A percentile compares a stretch with the other conserved stretches of the same genome.
phyloP scores from a whole-genome alignment of 2,797 vertebrate species.

The Enteromius afrohamiltoni region DNA sequence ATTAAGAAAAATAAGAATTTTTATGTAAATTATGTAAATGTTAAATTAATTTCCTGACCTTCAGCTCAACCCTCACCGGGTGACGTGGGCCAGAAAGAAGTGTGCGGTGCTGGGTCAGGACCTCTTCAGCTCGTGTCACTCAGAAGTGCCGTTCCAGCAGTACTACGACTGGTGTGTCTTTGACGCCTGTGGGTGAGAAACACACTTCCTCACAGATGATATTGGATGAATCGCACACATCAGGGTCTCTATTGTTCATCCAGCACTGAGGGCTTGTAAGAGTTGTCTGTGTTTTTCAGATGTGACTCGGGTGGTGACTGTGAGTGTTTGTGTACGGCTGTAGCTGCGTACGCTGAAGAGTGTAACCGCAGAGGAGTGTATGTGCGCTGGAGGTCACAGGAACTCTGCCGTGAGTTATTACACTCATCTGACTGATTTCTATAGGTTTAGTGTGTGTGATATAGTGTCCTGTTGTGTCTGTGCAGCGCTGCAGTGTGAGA shows the following conservation, averaged over 20 bases:
- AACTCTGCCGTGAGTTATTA: slow-evolving; percentile 83
- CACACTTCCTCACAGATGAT: neutral
- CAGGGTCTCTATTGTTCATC: neutral
- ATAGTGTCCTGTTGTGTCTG: neutral
- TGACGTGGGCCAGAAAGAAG: slow-evolving; percentile 82
- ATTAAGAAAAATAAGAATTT: neutral
- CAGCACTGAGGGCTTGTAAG: neutral
- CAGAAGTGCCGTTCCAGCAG: slow-evolving; percentile 83
- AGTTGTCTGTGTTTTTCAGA: slow-evolving; percentile 67
- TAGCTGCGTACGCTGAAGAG: slow-evolving; percentile 86
- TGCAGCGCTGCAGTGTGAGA: slow-evolving; percentile 89
- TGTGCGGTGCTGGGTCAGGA: slow-evolving; percentile 81
- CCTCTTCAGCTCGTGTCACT: slow-evolving; percentile 81
- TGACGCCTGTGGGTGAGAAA: slow-evolving; percentile 88
- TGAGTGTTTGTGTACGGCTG: slow-evolving; percentile 90
- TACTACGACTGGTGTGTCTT: slow-evolving; percentile 91
- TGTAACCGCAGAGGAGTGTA: slow-evolving; percentile 81
- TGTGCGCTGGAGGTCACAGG: slow-evolving; percentile 89
- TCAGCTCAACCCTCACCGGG: slow-evolving; percentile 81
- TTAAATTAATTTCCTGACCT: slow-evolving; percentile 10
- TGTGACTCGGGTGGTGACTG: slow-evolving; percentile 92
- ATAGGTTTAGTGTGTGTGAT: neutral
- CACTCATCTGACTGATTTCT: neutral
- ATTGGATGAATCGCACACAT: too few relatives aligned
- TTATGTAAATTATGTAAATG: neutral